Percentiles rank a stretch among this genome's conserved stretches.
phyloP scores from a whole-genome alignment of 1,140 invertebrate species.

The Hermetia illucens region DNA sequence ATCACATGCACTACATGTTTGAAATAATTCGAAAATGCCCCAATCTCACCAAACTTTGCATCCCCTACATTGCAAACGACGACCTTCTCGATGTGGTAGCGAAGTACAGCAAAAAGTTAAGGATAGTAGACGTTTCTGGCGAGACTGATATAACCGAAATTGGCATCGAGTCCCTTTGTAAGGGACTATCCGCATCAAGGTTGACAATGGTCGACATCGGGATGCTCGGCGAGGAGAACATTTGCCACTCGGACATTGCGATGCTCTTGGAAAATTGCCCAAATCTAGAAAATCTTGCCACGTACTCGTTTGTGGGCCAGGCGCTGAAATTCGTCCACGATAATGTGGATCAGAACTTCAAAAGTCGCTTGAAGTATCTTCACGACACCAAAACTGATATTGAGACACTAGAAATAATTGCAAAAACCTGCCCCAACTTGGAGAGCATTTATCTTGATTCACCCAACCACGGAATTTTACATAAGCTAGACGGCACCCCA shows the following conservation, averaged over 20 bases:
- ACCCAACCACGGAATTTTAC: slow-evolving; percentile 37
- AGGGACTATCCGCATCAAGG: slow-evolving; percentile 32
- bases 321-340: slow-evolving; percentile 38
- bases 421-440: slow-evolving; percentile 39
- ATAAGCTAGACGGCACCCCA: slow-evolving; percentile 30
- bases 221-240: slow-evolving; percentile 46
- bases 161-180: slow-evolving; percentile 37
- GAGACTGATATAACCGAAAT: slow-evolving; percentile 47
- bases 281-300: slow-evolving; percentile 42
- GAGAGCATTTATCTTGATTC: slow-evolving; percentile 45
- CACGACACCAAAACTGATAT: slow-evolving; percentile 43
- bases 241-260: slow-evolving; percentile 44
- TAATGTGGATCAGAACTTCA: slow-evolving; percentile 35
- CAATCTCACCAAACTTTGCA: slow-evolving; percentile 40
- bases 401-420: slow-evolving; percentile 38
- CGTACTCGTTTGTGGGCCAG: slow-evolving; percentile 47
- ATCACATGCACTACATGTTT: slow-evolving; percentile 43
- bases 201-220: slow-evolving; percentile 46
- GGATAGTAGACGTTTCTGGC: slow-evolving; percentile 45
- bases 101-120: slow-evolving; percentile 37
- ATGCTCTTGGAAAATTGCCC: slow-evolving; percentile 41
- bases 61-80: slow-evolving; percentile 53
- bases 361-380: slow-evolving; percentile 42
- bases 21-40: slow-evolving; percentile 38
- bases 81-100: slow-evolving; percentile 43